Base-by-base conservation (phyloP, 2,888 invertebrate genomes). In the Melipona bicolor region DNA sequence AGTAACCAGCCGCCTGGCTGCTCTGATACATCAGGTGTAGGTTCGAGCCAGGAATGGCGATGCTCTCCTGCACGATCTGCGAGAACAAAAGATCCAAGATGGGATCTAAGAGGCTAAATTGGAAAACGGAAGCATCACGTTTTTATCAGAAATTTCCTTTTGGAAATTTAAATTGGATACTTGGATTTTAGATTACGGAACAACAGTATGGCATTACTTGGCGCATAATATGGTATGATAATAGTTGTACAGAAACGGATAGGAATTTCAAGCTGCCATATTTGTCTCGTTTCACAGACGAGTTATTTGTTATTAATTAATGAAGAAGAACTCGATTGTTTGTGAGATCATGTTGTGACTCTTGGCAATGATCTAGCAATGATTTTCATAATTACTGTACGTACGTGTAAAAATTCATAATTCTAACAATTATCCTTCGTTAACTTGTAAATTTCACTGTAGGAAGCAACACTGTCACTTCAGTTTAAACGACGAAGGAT, bases 11-110 rank as follows among this genome's bases (percentile, higher is more conserved):
- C 0, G 99, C 97, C 95, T 99, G 98, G 74, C 98, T 98, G 89
- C 99, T 99, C 94, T 98, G 98, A 95, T 99, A 99, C 91, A 99
- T 98, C 88, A 99, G 96, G 94, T 98, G 98, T 15, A 99, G 96
- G 89, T 97, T 97, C 15, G 99, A 99, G 67, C 98, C 99, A 9
- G 99, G 99, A 89, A 99, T 98, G 77, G 97, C 96, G 87, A 99
- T 97, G 89, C 98, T 98, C 95, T 99, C 99, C 95, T 99, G 99
- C n/a, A 99, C 97, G 92, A 99, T 99, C 98, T 98, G 89, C 27
- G 74, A 88, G 67, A 62, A 69, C 19, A 50, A 17, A 52, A 11
- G 32, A 32, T 19, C 11, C 15, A 54, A 52, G 19, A 5, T 27
- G 2, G 17, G 13, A 36, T 36, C 36, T 36, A 36, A 6, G 36